Conservation (phyloP, 2,888 invertebrate genomes). For the Leptinotarsa rubiginosa region DNA sequence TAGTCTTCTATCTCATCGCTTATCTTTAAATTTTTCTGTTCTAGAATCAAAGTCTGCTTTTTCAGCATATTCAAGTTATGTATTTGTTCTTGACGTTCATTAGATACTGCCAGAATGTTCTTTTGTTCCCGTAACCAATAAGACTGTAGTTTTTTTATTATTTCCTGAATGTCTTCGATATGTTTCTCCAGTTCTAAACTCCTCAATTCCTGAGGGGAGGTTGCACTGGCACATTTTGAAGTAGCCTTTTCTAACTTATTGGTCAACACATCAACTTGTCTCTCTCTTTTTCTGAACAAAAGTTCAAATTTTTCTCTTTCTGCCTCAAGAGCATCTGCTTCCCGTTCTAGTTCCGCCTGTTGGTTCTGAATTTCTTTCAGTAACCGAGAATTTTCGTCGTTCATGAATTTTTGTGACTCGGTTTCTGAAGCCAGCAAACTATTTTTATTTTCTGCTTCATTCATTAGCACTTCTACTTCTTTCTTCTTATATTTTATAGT, state of each 20-base stretch:
- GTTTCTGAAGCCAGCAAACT: conserved; percentile 71
- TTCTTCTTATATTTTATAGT: conserved; percentile 64
- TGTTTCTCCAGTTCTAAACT: conserved; percentile 75
- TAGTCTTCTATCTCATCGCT: conserved; percentile 74
- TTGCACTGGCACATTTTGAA: conserved; percentile 67
- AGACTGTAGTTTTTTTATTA: conserved; percentile 75
- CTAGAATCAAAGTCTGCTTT: conserved; percentile 77
- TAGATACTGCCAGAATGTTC: conserved; percentile 76
- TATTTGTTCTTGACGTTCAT: conserved; percentile 76
- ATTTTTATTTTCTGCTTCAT: conserved; percentile 71
- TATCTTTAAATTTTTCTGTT: conserved; percentile 79
- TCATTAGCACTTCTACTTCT: conserved; percentile 57
- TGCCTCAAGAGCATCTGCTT: conserved; percentile 64
- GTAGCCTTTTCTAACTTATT: conserved; percentile 68
- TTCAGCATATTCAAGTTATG: conserved; percentile 77
- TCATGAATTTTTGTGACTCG: conserved; percentile 66
- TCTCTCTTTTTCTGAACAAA: conserved; percentile 67
- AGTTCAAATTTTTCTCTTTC: conserved; percentile 67
- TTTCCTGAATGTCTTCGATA: conserved; percentile 72
- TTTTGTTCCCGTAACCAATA: conserved; percentile 84
- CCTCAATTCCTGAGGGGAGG: conserved; percentile 72
- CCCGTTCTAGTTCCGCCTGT: conserved; percentile 64
- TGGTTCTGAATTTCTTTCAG: conserved; percentile 62
- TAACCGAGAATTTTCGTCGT: conserved; percentile 57
- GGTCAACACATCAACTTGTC: conserved; percentile 68